A percentile compares a stretch with the other conserved stretches of the same genome.
These are phyloP conservation scores for Peromyscus aztecus DNA, from an alignment of 2,797 vertebrate genomes.

Conservation along the genomic window DNA sequence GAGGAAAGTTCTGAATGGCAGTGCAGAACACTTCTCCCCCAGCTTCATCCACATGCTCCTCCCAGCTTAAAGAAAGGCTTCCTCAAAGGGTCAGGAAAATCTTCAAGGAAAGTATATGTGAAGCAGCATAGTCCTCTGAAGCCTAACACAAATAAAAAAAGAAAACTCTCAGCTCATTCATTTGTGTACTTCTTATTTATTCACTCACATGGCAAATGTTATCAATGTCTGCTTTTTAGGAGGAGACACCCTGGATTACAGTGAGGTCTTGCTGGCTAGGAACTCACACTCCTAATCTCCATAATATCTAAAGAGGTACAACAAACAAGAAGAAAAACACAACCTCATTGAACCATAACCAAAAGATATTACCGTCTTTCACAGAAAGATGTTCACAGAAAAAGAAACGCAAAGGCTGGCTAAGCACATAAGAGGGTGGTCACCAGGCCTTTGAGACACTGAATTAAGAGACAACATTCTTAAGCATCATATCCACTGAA, in stretches of 20 bases:
- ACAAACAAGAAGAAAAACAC: not conserved
- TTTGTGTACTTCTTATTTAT: not conserved
- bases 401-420: not conserved
- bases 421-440: not conserved
- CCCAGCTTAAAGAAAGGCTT: constrained; percentile 7
- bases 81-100: constrained; percentile 16
- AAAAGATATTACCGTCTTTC: not conserved
- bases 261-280: not conserved
- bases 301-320: constrained; percentile 37
- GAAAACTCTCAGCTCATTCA: not conserved
- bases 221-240: not conserved
- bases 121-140: not conserved
- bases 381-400: not conserved
- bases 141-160: constrained; percentile 10
- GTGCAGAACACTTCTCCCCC: not conserved
- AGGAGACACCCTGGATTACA: not conserved
- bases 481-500: not conserved
- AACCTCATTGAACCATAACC: not conserved
- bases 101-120: not conserved
- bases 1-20: not conserved
- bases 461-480: not conserved
- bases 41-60: not conserved
- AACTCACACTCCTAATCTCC: not conserved
- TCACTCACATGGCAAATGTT: constrained; percentile 7
- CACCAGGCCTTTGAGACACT: not conserved